Evolutionary conservation across 2,797 vertebrate genomes (phyloP), one percentile per base, ranked within the genome.

Genomic region (Denticeps clupeoides): DNA sequence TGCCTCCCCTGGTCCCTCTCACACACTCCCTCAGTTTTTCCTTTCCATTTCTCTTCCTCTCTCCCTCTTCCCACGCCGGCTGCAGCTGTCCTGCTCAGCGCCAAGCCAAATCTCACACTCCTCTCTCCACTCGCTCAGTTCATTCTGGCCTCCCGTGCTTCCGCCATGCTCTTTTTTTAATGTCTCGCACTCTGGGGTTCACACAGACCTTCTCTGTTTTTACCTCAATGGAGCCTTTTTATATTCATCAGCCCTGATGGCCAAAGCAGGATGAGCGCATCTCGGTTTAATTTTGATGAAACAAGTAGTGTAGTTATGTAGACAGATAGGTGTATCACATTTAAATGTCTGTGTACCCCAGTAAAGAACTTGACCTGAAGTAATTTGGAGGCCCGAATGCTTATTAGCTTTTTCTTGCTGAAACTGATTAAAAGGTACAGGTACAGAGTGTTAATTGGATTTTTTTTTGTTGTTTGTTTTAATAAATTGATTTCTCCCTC

Each of bases 211-310:
- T 25, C 55, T 53, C 60, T 66, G 60, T 66, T 54, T 63, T 32
- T 50, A 28, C 58, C 57, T 66, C 64, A 63, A 66, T 58, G 58
- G 60, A n/a, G 18, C 26, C 55, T 58, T 63, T 66, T 55, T 63
- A 59, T 47, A 63, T 60, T 58, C 41, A 53, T 43, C 45, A 45
- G 41, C 13, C 22, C 38, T 15, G 32, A 18, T 35, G 15, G 32
- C 7, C 13, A 12, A 6, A 5, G 33, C 32, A 16, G 32, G 32
- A 35, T 35, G 32, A 12, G 7, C 47, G 41, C 4, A 50, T 35
- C 13, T 32, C n/a, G n/a, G n/a, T n/a, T n/a, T n/a, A n/a, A n/a
- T n/a, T n/a, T n/a, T n/a, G n/a, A n/a, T n/a, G n/a, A n/a, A n/a
- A n/a, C n/a, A n/a, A n/a, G n/a, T n/a, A n/a, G n/a, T n/a, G n/a